Conservation (phyloP, 2,797 vertebrate species). For the Rhynchotus rufescens region DNA sequence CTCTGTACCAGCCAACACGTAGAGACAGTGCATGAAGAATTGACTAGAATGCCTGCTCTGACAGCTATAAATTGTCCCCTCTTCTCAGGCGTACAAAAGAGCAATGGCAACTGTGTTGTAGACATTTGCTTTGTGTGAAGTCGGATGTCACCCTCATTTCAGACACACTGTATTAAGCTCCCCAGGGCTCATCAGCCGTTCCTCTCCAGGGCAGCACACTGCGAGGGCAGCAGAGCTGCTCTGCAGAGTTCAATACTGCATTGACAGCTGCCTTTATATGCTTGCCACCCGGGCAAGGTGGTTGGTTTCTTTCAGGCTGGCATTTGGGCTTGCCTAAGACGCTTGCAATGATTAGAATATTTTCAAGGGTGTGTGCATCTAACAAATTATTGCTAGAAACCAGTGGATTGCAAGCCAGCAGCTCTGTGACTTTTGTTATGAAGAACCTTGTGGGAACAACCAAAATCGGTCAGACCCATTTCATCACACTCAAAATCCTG, state of each 20-base stretch:
- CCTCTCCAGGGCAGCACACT: conserved; percentile 33
- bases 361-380: not conserved
- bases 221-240: conserved; percentile 31
- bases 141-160: conserved; percentile 26
- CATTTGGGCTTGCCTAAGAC: not conserved
- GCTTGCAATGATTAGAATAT: not conserved
- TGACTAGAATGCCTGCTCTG: conserved; percentile 5
- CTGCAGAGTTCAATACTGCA: not conserved
- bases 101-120: conserved; percentile 53
- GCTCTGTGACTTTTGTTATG: not conserved
- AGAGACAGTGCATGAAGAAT: not conserved
- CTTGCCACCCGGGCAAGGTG: not conserved
- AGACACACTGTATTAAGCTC: conserved; percentile 33
- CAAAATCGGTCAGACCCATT: not conserved
- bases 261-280: not conserved
- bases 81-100: conserved; percentile 47
- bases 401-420: not conserved
- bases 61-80: conserved; percentile 33
- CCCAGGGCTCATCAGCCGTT: not conserved
- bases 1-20: not conserved
- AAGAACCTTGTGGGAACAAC: not conserved
- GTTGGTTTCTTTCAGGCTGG: not conserved
- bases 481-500: not conserved
- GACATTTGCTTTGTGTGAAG: conserved; percentile 47
- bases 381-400: not conserved